Percentiles rank a stretch among this genome's conserved stretches.
phyloP scores from a whole-genome alignment of 2,113 vertebrate genomes.

The Tor tambroides region DNA sequence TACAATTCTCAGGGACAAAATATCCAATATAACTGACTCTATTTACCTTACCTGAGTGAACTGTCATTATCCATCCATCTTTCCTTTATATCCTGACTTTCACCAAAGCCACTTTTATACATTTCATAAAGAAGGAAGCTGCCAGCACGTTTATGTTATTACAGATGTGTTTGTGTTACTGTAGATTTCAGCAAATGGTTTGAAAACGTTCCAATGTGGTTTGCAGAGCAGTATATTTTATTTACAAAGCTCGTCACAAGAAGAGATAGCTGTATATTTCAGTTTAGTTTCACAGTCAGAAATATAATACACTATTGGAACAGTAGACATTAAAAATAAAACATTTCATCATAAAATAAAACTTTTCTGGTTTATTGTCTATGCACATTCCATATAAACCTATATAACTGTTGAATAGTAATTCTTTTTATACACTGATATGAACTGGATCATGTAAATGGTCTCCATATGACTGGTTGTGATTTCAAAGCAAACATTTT shows the following conservation, averaged over 20 bases:
- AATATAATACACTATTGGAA: background rate
- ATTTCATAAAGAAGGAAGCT: background rate
- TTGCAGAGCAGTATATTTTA: background rate
- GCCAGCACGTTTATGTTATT: background rate
- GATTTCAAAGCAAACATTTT: no score
- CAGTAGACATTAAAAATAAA: background rate
- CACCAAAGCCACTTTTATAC: background rate
- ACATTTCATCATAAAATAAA: background rate
- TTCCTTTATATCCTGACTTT: background rate
- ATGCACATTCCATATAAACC: background rate
- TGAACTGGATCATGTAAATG: no score
- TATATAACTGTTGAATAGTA: background rate
- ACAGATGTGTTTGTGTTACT: background rate
- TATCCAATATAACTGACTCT: no score
- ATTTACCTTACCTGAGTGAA: background rate
- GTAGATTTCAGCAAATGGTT: background rate
- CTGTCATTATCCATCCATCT: background rate
- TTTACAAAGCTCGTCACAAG: background rate
- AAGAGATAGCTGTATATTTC: background rate
- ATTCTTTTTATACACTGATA: no score
- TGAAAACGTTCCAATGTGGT: background rate
- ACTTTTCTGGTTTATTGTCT: background rate
- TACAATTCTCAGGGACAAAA: background rate
- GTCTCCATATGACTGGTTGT: no score
- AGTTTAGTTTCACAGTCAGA: background rate